Conservation (phyloP, 1,140 invertebrate genomes). For the Neodiprion pinetum region DNA sequence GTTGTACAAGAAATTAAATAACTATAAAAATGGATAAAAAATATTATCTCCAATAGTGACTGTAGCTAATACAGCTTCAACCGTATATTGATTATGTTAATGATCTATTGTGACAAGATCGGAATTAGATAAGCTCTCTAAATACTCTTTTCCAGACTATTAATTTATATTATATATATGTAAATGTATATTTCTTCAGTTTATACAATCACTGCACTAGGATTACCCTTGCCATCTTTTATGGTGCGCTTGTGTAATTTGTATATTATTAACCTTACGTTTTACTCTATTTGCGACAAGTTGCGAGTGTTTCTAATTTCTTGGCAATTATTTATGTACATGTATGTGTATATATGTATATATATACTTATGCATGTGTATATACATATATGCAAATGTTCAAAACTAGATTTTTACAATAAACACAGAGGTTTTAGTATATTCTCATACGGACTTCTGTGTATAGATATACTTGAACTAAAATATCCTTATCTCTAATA, state of each 20-base stretch:
- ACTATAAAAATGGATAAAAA: background rate
- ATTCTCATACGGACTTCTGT: too few relatives aligned
- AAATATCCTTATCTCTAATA: too few relatives aligned
- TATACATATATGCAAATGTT: too few relatives aligned
- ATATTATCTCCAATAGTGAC: background rate
- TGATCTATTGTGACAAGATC: background rate
- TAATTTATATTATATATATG: background rate
- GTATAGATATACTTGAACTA: too few relatives aligned
- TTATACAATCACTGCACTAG: too few relatives aligned
- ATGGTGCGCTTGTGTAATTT: background rate
- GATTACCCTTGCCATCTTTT: background rate
- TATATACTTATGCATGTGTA: too few relatives aligned
- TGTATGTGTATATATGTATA: too few relatives aligned
- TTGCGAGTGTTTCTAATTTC: background rate
- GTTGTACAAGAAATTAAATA: background rate
- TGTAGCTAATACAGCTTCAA: background rate
- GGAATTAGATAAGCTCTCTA: background rate
- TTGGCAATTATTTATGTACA: background rate
- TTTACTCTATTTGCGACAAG: background rate
- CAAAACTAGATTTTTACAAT: too few relatives aligned
- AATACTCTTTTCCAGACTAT: constrained; percentile 1
- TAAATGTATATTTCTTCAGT: too few relatives aligned
- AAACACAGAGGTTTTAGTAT: too few relatives aligned
- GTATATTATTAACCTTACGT: background rate
- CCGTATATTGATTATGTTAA: background rate